Conservation (phyloP, 2,888 invertebrate genomes). For the Ormyrus labotus region DNA sequence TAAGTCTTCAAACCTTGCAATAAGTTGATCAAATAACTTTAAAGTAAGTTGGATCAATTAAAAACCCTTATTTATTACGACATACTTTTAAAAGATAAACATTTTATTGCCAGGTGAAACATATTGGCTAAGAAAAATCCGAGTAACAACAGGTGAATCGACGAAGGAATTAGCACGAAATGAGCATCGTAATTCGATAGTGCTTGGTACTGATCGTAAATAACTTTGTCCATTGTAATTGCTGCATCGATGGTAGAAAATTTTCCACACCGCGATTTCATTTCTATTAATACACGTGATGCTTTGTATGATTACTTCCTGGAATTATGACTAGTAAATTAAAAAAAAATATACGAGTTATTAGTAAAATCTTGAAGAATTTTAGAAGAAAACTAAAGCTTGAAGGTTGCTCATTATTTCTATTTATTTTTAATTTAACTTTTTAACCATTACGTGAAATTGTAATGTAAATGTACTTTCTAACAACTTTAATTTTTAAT, state of each 20-base stretch:
- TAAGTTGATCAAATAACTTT: too few relatives aligned
- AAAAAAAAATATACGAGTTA: too few relatives aligned
- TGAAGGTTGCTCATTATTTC: too few relatives aligned
- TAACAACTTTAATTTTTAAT: too few relatives aligned
- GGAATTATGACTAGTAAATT: background rate
- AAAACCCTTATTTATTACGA: too few relatives aligned
- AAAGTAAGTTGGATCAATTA: too few relatives aligned
- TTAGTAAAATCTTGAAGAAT: too few relatives aligned
- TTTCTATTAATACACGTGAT: conserved; percentile 35
- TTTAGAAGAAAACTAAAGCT: too few relatives aligned
- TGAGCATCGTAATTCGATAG: conserved; percentile 28
- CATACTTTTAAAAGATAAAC: background rate
- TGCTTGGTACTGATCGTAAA: conserved; percentile 10
- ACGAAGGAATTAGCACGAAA: conserved; percentile 26
- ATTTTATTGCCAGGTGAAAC: background rate
- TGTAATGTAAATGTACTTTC: background rate
- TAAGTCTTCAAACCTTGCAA: too few relatives aligned
- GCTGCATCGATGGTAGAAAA: conserved; percentile 18
- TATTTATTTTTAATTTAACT: too few relatives aligned
- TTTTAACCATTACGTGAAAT: too few relatives aligned
- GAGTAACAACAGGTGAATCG: conserved; percentile 19
- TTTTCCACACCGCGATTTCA: conserved; percentile 10
- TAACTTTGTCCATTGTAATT: conserved; percentile 22
- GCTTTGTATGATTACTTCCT: background rate
- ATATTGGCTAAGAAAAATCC: background rate